These are phyloP conservation scores for Caenorhabditis inopinata DNA, from an alignment of 1,140 invertebrate genomes.

Conservation along the genomic window DNA sequence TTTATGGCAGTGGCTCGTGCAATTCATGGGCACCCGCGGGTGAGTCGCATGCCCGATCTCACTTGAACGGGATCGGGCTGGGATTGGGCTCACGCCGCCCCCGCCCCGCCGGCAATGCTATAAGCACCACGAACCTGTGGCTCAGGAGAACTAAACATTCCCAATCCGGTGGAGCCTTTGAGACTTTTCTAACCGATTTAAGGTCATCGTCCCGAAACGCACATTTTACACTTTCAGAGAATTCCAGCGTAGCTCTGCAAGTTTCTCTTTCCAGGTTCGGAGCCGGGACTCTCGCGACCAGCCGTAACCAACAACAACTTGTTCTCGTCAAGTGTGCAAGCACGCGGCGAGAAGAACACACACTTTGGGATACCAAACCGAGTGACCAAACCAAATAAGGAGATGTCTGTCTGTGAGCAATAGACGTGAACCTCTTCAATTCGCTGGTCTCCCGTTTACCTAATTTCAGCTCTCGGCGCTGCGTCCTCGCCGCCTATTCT, in stretches of 20 bases:
- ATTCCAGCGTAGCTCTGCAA: background rate
- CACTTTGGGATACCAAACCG: conserved; percentile 6
- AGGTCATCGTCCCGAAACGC: too few relatives aligned
- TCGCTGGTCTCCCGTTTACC: background rate
- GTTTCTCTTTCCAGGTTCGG: background rate
- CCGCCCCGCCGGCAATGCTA: too few relatives aligned
- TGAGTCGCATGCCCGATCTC: too few relatives aligned
- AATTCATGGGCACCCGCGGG: too few relatives aligned
- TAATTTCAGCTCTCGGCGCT: conserved; percentile 29
- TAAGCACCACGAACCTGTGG: too few relatives aligned
- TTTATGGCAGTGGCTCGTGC: too few relatives aligned
- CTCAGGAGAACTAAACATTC: too few relatives aligned
- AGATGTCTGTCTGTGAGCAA: conserved; percentile 3
- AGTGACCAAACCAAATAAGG: background rate
- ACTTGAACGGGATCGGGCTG: too few relatives aligned
- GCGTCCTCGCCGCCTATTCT: conserved; percentile 28
- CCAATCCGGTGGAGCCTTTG: too few relatives aligned
- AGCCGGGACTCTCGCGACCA: conserved; percentile 10
- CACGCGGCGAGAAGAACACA: conserved; percentile 31
- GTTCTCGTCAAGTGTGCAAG: conserved; percentile 24
- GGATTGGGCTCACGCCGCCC: too few relatives aligned
- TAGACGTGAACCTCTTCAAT: background rate
- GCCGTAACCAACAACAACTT: conserved; percentile 17
- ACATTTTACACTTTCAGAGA: too few relatives aligned
- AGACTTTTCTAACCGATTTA: too few relatives aligned